Base-by-base conservation (phyloP, 1,140 invertebrate genomes). In the Bombyx mori region DNA sequence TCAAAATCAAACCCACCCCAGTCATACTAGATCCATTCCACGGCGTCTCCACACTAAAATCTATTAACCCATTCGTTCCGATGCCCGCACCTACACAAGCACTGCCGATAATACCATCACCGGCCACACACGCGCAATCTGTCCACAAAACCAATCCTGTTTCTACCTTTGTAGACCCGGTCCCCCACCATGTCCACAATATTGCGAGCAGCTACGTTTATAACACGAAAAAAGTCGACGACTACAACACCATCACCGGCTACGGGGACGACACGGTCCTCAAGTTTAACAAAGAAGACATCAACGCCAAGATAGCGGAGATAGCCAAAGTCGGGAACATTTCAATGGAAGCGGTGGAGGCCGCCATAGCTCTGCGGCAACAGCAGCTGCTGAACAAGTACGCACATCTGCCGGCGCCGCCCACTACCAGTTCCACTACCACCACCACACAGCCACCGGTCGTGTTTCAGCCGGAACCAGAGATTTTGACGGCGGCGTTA, bases 331-430 rank as follows among this genome's bases (percentile, higher is more conserved):
- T 92, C 0, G 92, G 92, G 9, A 94, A 94, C 67, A 91, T 94
- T 44, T 93, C 91, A 0, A 90, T 93, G 60, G 92, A 94, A 56
- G 92, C 92, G 7, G 88, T 94, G 1, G 92, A 93, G 66, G 90
- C 92, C 12, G 93, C 93, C 1, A 92, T 94, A 57, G 88, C 90
- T 9, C 70, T 93, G 51, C 88, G 91, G 46, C 92, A 93, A 54
- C 92, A 94, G 66, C 92, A 93, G 67, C 66, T 93, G 26, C 76
- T 92, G 61, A 89, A 60, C 54, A 89, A 90, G 61, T 91, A 89
- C 66, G 89, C 90, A 0, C 89, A 89, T 56, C 78, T 84, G 35
- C 75, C 87, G 0, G 57, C 78, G 1, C 87, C 88, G 0, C 84
- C 88, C 0, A 88, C 88, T 0, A 86, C 89, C 0, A 87, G 87